phyloP scores from a whole-genome alignment of 1,140 invertebrate species.

The Dendroctonus ponderosae region DNA sequence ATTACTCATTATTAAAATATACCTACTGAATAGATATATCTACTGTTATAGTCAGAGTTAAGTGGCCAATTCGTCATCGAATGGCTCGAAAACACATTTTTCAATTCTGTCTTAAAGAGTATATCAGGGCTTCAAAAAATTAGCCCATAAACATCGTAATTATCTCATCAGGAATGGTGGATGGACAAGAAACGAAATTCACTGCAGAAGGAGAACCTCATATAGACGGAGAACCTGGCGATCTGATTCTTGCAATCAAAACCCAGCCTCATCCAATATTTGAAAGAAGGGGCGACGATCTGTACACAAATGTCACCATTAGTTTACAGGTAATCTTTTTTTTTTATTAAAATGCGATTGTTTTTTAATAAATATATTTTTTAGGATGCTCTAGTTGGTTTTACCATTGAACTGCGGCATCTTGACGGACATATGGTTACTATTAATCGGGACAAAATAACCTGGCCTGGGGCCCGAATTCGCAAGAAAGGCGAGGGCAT shows the following conservation, averaged over 20 bases:
- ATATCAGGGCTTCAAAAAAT: no score
- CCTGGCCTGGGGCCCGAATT: slow-evolving; percentile 93
- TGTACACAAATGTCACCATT: slow-evolving; percentile 98
- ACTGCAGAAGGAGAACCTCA: slow-evolving; percentile 98
- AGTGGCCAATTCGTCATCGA: no score
- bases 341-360: neutral
- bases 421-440: slow-evolving; percentile 92
- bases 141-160: neutral
- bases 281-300: slow-evolving; percentile 90
- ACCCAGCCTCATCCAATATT: slow-evolving; percentile 88
- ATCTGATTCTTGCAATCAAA: slow-evolving; percentile 85
- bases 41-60: no score
- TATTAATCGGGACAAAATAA: slow-evolving; percentile 91
- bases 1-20: no score
- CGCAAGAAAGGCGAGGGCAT: slow-evolving; percentile 98
- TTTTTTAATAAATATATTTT: slow-evolving; percentile 33
- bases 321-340: slow-evolving; percentile 66
- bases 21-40: no score
- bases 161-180: slow-evolving; percentile 65
- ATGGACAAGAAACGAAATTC: slow-evolving; percentile 93
- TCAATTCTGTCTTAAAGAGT: no score
- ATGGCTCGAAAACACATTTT: no score
- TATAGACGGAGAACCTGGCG: slow-evolving; percentile 96
- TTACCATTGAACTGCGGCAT: slow-evolving; percentile 88
- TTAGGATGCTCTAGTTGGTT: slow-evolving; percentile 89